Percentiles rank a stretch among this genome's conserved stretches.
phyloP scores from a whole-genome alignment of 2,113 vertebrate species.

The Oplegnathus fasciatus region DNA sequence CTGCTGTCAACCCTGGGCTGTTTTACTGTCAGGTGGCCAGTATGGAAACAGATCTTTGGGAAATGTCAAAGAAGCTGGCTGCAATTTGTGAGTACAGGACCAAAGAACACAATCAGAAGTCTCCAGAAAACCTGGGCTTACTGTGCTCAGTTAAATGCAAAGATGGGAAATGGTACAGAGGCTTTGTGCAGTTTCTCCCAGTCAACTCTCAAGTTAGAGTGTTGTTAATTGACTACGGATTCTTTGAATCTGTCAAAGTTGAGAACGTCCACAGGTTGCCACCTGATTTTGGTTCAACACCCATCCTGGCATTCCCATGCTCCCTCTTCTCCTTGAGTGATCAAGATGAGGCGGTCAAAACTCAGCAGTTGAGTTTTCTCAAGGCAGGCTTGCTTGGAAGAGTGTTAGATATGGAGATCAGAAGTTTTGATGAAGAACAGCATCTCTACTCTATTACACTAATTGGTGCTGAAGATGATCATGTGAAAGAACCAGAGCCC shows the following conservation, averaged over 20 bases:
- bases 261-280: slow-evolving; percentile 86
- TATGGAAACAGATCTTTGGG: slow-evolving; percentile 82
- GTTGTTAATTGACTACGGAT: slow-evolving; percentile 93
- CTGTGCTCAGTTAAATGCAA: slow-evolving; percentile 91
- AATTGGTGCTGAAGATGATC: slow-evolving; percentile 38
- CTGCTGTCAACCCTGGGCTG: slow-evolving; percentile 84
- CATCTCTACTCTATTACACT: slow-evolving; percentile 86
- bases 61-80: slow-evolving; percentile 85
- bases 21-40: slow-evolving; percentile 91
- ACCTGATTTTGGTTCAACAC: slow-evolving; percentile 83
- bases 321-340: slow-evolving; percentile 82
- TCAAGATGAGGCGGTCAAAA: slow-evolving; percentile 71
- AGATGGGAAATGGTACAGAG: slow-evolving; percentile 91
- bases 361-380: slow-evolving; percentile 85
- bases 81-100: slow-evolving; percentile 78
- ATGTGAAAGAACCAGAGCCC: slow-evolving; percentile 4
- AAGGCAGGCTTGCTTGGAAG: slow-evolving; percentile 85
- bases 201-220: slow-evolving; percentile 85
- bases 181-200: slow-evolving; percentile 88
- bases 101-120: slow-evolving; percentile 57
- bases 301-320: slow-evolving; percentile 90
- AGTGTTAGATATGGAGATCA: slow-evolving; percentile 81
- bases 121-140: slow-evolving; percentile 85
- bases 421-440: slow-evolving; percentile 77
- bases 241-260: slow-evolving; percentile 86